Evolutionary conservation across 2,113 vertebrate species (phyloP).

Genomic region (Alouatta palliata): DNA sequence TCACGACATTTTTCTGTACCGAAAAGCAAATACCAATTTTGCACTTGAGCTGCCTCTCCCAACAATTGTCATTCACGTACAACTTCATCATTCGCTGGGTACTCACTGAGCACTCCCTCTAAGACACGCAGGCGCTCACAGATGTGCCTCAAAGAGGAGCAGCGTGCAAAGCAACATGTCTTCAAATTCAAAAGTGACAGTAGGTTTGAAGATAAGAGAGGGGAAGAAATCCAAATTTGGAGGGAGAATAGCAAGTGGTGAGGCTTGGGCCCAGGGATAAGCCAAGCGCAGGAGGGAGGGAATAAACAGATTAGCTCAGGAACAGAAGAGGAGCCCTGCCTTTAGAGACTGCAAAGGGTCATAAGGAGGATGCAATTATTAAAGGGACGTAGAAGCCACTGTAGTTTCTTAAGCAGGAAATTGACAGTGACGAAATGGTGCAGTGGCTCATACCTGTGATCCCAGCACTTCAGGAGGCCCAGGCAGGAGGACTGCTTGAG

Average conservation of each 20-base stretch:
- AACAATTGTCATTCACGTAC: rapidly evolving
- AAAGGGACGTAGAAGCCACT: background rate
- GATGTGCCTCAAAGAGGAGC: background rate
- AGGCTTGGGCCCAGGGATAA: background rate
- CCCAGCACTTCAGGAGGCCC: too few relatives aligned
- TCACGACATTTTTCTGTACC: background rate
- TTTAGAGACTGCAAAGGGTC: background rate
- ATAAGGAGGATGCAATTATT: background rate
- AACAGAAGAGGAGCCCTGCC: background rate
- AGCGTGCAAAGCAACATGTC: background rate
- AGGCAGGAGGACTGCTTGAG: too few relatives aligned
- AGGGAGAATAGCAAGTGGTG: background rate
- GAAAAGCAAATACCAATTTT: background rate
- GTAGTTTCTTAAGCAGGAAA: background rate
- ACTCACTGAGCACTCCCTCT: background rate
- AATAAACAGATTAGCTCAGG: background rate
- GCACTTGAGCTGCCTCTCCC: background rate
- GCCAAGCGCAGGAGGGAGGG: background rate
- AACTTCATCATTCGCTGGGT: background rate
- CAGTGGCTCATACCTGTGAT: too few relatives aligned
- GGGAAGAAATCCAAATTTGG: background rate
- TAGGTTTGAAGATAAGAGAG: background rate
- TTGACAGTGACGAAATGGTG: background rate
- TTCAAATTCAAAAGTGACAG: background rate
- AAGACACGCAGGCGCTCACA: background rate